Base-by-base conservation (phyloP, 1,140 invertebrate species). In the Ceratoteleas bidentatus region DNA sequence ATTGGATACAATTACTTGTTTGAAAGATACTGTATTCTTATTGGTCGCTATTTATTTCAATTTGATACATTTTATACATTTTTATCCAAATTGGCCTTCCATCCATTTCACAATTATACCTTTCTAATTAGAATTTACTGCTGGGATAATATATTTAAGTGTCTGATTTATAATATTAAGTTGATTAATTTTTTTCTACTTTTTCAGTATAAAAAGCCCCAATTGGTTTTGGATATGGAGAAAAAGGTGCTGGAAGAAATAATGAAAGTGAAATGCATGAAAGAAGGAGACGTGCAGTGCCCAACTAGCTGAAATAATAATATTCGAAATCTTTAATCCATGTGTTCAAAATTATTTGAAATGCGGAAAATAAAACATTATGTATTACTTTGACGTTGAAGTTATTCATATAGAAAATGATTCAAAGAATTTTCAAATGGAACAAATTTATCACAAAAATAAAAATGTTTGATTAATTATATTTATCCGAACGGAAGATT, bases 191-290 rank as follows among this genome's bases (percentile, higher is more conserved):
- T 74, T 32, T 81, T 81, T 76, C 83, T 86, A 81, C 2, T 4
- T 49, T 94, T 94, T 81, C 89, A 95, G 93, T 96, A 96, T 85
- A 94, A 94, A 81, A 96, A 96, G 86, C 95, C 95, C 6, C 90
- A 92, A 56, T 91, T 93, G 81, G 88, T 96, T 0, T 72, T 95
- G 13, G 92, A 95, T 24, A 90, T 96, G 90, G 96, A 96, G 77
- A 94, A 94, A 45, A 92, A 93, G 52, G 83, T 94, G 11, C 83
- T 93, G 11, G 75, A 92, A 38, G 87, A 93, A 82, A 81, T 94
- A 9, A 92, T 92, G 16, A 84, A 93, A 75, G 78, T 94, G 0
- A 91, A 93, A 85, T 87, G 92, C 4, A 89, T 90, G 76, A 92
- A 93, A 43, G 92, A 93, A 75, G 91, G 91, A 52, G 92, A 94